A percentile compares a stretch with the other conserved stretches of the same genome.
These are phyloP conservation scores for Pseudomyrmex cubaensis DNA, from an alignment of 1,140 invertebrate species.

Conservation along the genomic window DNA sequence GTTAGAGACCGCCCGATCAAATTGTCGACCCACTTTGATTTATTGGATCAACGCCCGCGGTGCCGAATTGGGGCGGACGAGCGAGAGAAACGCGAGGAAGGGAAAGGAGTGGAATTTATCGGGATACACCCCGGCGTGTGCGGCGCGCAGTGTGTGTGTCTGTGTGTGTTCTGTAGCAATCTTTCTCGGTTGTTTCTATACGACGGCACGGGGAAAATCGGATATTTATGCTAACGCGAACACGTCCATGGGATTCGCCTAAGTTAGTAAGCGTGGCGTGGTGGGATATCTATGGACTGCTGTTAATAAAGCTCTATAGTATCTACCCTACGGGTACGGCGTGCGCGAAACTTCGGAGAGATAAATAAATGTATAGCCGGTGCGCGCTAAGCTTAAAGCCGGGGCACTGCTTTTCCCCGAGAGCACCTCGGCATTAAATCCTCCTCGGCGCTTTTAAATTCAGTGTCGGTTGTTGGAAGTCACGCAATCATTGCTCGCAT, in stretches of 20 bases:
- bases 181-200: constrained; percentile 58
- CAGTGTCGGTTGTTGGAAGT: constrained; percentile 35
- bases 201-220: constrained; percentile 41
- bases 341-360: constrained; percentile 41
- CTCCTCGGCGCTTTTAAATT: constrained; percentile 38
- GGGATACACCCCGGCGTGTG: constrained; percentile 17
- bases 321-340: background rate
- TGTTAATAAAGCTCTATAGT: constrained; percentile 56
- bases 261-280: constrained; percentile 41
- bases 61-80: background rate
- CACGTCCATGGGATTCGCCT: constrained; percentile 58
- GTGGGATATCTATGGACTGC: constrained; percentile 59
- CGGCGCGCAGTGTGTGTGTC: constrained; percentile 3
- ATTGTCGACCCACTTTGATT: constrained; percentile 60
- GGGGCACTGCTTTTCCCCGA: background rate
- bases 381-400: constrained; percentile 45
- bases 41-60: constrained; percentile 56
- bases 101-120: constrained; percentile 25
- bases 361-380: constrained; percentile 58
- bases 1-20: constrained; percentile 52
- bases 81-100: background rate
- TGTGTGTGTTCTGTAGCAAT: constrained; percentile 22
- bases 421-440: constrained; percentile 31
- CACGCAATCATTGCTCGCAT: constrained; percentile 22
- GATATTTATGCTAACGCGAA: constrained; percentile 62